These are phyloP conservation scores for Parazoanthus atlanticus DNA, from an alignment of 92 coral and sea anemone species.

Conservation along the genomic window DNA sequence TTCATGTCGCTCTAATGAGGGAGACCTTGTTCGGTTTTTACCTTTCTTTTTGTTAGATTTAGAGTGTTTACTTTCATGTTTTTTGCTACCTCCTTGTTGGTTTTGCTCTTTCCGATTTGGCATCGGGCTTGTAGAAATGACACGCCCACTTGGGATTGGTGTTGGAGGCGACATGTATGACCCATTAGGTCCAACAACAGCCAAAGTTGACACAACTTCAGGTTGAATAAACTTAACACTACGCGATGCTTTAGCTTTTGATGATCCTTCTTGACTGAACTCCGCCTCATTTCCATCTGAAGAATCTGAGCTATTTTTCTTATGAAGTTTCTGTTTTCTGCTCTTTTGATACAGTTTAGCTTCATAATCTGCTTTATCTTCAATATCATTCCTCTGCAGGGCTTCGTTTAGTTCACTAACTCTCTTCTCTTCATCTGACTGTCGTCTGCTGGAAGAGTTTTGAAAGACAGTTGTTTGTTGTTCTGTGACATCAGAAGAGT, in stretches of 20 bases:
- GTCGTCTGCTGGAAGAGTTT: conserved; percentile 6
- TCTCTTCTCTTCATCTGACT: neutral
- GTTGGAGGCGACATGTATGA: conserved; percentile 69
- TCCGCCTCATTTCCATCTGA: conserved; percentile 61
- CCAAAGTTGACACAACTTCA: conserved; percentile 62
- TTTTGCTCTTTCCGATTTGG: conserved; percentile 18
- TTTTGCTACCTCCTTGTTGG: neutral
- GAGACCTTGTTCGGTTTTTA: conserved; percentile 66
- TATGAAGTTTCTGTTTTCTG: conserved; percentile 57
- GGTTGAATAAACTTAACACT: conserved; percentile 86
- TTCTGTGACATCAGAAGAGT: neutral
- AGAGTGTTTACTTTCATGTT: conserved; percentile 2
- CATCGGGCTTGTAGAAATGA: conserved; percentile 72
- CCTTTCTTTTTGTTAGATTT: conserved; percentile 61
- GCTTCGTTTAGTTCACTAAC: conserved; percentile 32
- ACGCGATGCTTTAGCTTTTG: conserved; percentile 36
- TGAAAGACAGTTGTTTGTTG: neutral
- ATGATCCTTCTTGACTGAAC: neutral
- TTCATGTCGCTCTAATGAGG: conserved; percentile 55
- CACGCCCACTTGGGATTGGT: conserved; percentile 83
- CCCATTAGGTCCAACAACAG: conserved; percentile 68
- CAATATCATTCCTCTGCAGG: conserved; percentile 28
- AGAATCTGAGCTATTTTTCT: conserved; percentile 56
- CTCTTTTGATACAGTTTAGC: conserved; percentile 41
- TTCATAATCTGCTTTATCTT: conserved; percentile 45